phyloP scores from a whole-genome alignment of 2,888 invertebrate species.

The Diogma glabrata region DNA sequence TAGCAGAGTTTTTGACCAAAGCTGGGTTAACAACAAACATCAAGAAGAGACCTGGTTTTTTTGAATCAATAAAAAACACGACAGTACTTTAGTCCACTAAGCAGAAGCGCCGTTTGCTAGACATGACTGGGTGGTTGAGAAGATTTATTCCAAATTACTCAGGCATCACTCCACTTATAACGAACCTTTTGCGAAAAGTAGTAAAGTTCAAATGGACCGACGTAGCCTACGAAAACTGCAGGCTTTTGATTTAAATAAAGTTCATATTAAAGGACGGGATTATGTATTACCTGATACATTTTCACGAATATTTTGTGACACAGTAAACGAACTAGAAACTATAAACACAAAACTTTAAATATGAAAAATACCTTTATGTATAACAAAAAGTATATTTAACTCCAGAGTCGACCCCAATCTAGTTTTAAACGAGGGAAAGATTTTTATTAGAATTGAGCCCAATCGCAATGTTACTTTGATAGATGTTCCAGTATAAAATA shows the following conservation, averaged over 20 bases:
- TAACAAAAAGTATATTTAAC: no score
- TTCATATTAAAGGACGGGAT: no score
- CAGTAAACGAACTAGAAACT: no score
- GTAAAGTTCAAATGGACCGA: constrained; percentile 1
- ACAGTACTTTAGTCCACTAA: neutral
- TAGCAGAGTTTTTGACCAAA: neutral
- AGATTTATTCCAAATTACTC: neutral
- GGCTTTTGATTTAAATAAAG: no score
- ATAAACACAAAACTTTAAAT: no score
- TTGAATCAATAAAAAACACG: neutral
- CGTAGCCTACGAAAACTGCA: no score
- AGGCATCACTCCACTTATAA: neutral
- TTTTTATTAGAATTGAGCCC: neutral
- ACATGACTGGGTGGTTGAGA: neutral
- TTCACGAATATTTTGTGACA: neutral
- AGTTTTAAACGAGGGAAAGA: no score
- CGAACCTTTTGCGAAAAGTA: neutral
- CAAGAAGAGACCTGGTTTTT: neutral
- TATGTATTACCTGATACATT: no score
- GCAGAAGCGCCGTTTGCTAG: neutral
- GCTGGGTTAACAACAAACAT: neutral
- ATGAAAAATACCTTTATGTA: no score
- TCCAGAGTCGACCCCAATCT: no score
- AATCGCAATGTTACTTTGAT: no score
- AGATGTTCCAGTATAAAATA: no score